Percentiles rank a stretch among this genome's conserved stretches.
Evolutionary conservation across 2,113 vertebrate species (phyloP).

Genomic region (Marmota flaviventris): DNA sequence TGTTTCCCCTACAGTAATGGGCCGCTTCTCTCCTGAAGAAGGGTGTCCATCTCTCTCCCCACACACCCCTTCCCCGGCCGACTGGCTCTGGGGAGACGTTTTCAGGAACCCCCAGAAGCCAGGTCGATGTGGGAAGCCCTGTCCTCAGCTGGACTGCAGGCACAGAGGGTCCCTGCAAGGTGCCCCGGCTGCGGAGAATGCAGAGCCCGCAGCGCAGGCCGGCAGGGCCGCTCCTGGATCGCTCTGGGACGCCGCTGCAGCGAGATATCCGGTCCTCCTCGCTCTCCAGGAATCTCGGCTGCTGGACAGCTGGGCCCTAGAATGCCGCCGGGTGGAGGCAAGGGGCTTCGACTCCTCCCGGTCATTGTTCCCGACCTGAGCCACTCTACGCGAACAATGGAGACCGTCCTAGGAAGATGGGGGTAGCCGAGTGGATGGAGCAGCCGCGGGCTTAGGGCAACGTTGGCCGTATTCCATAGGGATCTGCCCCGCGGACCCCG

Average conservation of each 20-base stretch:
- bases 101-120: not conserved
- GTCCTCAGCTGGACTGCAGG: not conserved
- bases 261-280: not conserved
- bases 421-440: not conserved
- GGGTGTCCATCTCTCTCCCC: not conserved
- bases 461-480: not conserved
- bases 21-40: not conserved
- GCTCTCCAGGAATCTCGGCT: not conserved
- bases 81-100: not conserved
- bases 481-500: not conserved
- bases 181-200: not conserved
- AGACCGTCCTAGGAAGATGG: not conserved
- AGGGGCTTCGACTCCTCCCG: not conserved
- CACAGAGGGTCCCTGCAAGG: not conserved
- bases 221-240: not conserved
- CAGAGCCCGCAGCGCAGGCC: rapidly evolving
- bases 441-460: not conserved
- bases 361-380: not conserved
- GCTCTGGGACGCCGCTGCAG: not conserved
- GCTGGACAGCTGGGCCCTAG: not conserved
- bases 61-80: rapidly evolving
- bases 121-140: too few species aligned
- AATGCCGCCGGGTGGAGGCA: too few species aligned
- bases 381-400: not conserved
- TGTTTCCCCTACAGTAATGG: not conserved